These are phyloP conservation scores for Acyrthosiphon pisum DNA, from an alignment of 1,140 invertebrate genomes.

Conservation along the genomic window DNA sequence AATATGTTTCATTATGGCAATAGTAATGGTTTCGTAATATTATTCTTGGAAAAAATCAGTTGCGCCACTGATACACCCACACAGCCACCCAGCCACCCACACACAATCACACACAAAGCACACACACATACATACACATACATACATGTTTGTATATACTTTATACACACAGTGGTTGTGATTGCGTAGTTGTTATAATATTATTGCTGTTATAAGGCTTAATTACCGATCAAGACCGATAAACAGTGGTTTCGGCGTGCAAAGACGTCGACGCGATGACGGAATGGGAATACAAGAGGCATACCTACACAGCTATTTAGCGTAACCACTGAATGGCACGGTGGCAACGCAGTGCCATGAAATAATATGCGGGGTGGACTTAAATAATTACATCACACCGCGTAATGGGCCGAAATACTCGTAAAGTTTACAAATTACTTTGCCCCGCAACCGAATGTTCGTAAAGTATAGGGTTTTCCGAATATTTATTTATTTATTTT, in stretches of 20 bases:
- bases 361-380: conserved; percentile 1
- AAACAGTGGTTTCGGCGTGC: conserved; percentile 17
- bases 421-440: conserved; percentile 52
- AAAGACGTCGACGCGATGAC: conserved; percentile 20
- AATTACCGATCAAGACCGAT: conserved; percentile 29
- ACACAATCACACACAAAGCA: too few relatives aligned
- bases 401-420: conserved; percentile 24
- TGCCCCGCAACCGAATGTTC: conserved; percentile 22
- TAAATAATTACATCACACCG: conserved; percentile 33
- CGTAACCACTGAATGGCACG: background rate
- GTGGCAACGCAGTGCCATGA: background rate
- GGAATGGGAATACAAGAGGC: background rate
- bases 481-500: conserved; percentile 48
- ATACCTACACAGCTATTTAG: conserved; percentile 3
- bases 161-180: background rate
- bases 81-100: too few relatives aligned
- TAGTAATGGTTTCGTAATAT: background rate
- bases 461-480: conserved; percentile 52
- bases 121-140: too few relatives aligned
- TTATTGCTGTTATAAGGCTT: background rate
- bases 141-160: background rate
- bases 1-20: background rate
- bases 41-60: too few relatives aligned
- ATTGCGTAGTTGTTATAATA: background rate
- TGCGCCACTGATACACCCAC: too few relatives aligned